These are phyloP conservation scores for Felis catus DNA, from an alignment of 2,113 vertebrate species.

Conservation along the genomic window F.catus_Fca126_mat1.0 CM031420.1:110790001-110790500, in stretches of 20 bases:
- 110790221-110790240: not conserved
- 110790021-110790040: not conserved
- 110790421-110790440: not conserved
- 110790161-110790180: not conserved
- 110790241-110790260: not conserved
- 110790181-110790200: not conserved
- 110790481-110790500: not conserved
- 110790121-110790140: not conserved
- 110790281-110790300: not conserved
- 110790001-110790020: not conserved
- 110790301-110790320: conserved; percentile 17
- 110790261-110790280: not conserved
- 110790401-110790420: not conserved
- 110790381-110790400: not conserved
- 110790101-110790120: not conserved
- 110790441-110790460: not conserved
- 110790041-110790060: conserved; percentile 26
- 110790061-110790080: not conserved
- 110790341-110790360: not conserved
- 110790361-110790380: not conserved
- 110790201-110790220: not conserved
- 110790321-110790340: not conserved
- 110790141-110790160: not conserved
- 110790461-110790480: not conserved
- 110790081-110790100: conserved; percentile 5